Conservation (phyloP, 2,888 invertebrate genomes). For the Pocota personata region DNA sequence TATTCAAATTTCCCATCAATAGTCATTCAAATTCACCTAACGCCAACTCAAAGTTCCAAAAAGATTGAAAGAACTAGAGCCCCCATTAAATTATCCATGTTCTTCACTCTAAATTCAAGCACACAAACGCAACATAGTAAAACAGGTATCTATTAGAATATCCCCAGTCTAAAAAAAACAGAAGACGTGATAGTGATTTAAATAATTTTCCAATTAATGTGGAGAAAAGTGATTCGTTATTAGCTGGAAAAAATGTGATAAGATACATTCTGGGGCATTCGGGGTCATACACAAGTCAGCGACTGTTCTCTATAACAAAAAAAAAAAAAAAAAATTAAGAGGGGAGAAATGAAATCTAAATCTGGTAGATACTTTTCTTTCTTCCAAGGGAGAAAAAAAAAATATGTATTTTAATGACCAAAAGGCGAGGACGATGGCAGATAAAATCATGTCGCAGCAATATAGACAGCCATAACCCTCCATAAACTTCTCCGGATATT, state of each 20-base stretch:
- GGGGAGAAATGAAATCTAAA: slow-evolving; percentile 43
- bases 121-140: slow-evolving; percentile 26
- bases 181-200: slow-evolving; percentile 70
- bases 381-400: slow-evolving; percentile 25
- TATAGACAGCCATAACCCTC: slow-evolving; percentile 63
- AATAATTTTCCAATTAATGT: slow-evolving; percentile 73
- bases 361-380: background rate
- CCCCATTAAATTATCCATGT: slow-evolving; percentile 54
- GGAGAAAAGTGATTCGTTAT: slow-evolving; percentile 73
- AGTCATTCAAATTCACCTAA: slow-evolving; percentile 62
- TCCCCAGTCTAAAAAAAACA: slow-evolving; percentile 3
- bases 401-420: slow-evolving; percentile 58
- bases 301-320: background rate
- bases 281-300: slow-evolving; percentile 61
- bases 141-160: slow-evolving; percentile 60
- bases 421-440: slow-evolving; percentile 47
- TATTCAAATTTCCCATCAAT: slow-evolving; percentile 56
- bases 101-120: slow-evolving; percentile 51
- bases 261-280: slow-evolving; percentile 62
- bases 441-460: slow-evolving; percentile 69
- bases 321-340: slow-evolving; percentile 4
- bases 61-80: slow-evolving; percentile 58
- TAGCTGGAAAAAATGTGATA: slow-evolving; percentile 71
- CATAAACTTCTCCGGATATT: slow-evolving; percentile 57
- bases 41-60: slow-evolving; percentile 19